A percentile compares a stretch with the other conserved stretches of the same genome.
These are phyloP conservation scores for Poecilia picta DNA, from an alignment of 2,797 vertebrate genomes.

Conservation along the genomic window DNA sequence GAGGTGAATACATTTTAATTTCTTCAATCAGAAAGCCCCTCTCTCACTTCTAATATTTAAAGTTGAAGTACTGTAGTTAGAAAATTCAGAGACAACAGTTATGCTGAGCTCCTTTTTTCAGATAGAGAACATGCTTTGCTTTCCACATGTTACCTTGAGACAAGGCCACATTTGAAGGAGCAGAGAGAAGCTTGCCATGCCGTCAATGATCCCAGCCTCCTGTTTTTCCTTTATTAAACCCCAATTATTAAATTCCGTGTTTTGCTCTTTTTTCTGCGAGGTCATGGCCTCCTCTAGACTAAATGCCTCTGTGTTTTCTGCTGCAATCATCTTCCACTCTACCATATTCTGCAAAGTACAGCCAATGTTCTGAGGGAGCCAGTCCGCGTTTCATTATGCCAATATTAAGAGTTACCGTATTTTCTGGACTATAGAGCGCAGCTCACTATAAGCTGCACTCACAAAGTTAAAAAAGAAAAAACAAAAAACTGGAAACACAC, in stretches of 20 bases:
- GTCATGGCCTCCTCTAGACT: conserved; percentile 38
- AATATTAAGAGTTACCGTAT: conserved; percentile 65
- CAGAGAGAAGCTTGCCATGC: conserved; percentile 32
- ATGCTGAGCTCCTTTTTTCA: conserved; percentile 29
- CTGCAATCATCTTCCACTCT: conserved; percentile 12
- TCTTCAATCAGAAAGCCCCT: neutral
- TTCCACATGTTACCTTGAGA: conserved; percentile 57
- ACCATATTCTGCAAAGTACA: neutral
- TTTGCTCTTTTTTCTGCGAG: conserved; percentile 55
- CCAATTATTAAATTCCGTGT: conserved; percentile 50
- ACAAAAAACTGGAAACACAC: no score
- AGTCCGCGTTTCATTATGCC: conserved; percentile 42
- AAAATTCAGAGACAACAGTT: conserved; percentile 26
- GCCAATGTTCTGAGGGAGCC: conserved; percentile 15
- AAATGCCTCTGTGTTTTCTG: conserved; percentile 43
- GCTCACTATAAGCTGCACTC: no score
- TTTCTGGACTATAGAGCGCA: no score
- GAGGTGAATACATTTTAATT: neutral
- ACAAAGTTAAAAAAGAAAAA: no score
- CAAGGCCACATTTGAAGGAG: conserved; percentile 47
- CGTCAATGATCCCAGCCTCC: conserved; percentile 52
- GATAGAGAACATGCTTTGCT: conserved; percentile 42
- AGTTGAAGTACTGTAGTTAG: conserved; percentile 21
- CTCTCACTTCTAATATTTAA: conserved; percentile 18
- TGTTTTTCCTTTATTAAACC: conserved; percentile 40